Evolutionary conservation across 2,888 invertebrate species (phyloP).

Genomic region (Chelonus formosanus): DNA sequence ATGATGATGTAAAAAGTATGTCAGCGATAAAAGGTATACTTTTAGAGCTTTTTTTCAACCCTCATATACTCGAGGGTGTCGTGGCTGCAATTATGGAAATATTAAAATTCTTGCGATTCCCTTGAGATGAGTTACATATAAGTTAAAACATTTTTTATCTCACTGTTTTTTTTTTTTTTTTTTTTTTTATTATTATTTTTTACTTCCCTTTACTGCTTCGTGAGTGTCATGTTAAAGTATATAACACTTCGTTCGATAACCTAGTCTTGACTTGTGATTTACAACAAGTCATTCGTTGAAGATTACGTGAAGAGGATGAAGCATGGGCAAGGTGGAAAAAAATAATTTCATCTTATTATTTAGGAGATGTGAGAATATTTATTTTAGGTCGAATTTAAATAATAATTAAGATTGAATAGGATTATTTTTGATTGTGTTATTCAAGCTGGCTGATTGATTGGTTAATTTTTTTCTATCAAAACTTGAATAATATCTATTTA

Average conservation of each 20-base stretch:
- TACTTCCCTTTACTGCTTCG: constrained; percentile 1
- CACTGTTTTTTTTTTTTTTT: constrained; percentile 2
- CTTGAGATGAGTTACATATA: constrained; percentile 31
- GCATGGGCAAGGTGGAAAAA: no score
- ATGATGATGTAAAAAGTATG: constrained; percentile 16
- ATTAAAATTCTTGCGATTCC: constrained; percentile 42
- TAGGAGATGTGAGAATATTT: no score
- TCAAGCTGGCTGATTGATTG: no score
- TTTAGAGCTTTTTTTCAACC: constrained; percentile 30
- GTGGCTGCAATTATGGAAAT: constrained; percentile 34
- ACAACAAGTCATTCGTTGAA: constrained; percentile 16
- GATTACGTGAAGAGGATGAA: no score
- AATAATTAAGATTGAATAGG: no score
- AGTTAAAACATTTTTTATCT: neutral
- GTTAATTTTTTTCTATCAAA: no score
- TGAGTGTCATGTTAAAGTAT: constrained; percentile 13
- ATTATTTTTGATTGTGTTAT: no score
- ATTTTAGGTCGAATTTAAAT: no score
- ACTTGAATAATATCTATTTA: no score
- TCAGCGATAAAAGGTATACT: constrained; percentile 14
- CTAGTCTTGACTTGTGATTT: constrained; percentile 14
- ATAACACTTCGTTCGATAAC: constrained; percentile 5
- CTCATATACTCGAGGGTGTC: constrained; percentile 34
- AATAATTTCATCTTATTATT: no score
- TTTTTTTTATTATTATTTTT: no score